Evolutionary conservation across 2,113 vertebrate genomes (phyloP).

Genomic region (Himantopus leucocephalus): DNA sequence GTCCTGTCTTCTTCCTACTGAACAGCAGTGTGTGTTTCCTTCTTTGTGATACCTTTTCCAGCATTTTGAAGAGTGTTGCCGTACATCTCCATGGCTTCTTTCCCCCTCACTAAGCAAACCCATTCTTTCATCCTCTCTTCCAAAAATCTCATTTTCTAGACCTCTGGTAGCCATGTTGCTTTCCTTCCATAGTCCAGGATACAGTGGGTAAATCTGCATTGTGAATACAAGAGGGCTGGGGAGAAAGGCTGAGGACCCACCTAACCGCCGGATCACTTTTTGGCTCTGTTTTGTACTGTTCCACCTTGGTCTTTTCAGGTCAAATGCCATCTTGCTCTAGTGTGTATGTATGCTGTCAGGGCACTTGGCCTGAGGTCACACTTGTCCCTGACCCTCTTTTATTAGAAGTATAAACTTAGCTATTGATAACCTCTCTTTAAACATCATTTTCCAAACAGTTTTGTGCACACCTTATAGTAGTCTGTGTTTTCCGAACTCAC

Average conservation of each 20-base stretch:
- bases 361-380: neutral
- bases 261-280: neutral
- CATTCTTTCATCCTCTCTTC: neutral
- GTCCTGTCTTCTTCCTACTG: neutral
- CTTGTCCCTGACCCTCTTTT: neutral
- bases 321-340: neutral
- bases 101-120: neutral
- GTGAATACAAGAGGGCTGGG: neutral
- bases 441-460: neutral
- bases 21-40: neutral
- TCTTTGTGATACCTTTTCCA: neutral
- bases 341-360: rapidly evolving
- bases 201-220: neutral
- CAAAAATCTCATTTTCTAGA: neutral
- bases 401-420: neutral
- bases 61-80: neutral
- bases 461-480: neutral
- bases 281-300: neutral
- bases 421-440: neutral
- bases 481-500: neutral
- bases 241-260: too few relatives aligned
- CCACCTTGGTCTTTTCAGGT: neutral
- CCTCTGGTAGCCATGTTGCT: neutral
- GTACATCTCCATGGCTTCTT: neutral
- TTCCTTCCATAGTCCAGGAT: neutral